These are phyloP conservation scores for Willisornis vidua DNA, from an alignment of 2,113 vertebrate species.

Conservation along the genomic window DNA sequence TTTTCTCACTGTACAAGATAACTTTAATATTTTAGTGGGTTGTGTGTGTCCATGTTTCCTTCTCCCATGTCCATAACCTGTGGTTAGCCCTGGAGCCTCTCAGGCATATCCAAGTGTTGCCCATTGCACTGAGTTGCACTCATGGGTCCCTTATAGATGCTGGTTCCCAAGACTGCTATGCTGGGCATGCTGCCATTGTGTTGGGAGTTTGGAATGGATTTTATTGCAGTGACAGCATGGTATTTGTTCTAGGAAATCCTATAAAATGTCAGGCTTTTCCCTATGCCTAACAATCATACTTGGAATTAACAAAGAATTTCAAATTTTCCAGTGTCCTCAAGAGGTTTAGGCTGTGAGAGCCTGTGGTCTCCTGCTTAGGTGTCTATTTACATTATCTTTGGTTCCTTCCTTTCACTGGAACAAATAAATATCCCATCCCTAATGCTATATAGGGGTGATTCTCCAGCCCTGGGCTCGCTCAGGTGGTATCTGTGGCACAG, in stretches of 20 bases:
- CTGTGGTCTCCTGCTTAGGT: background rate
- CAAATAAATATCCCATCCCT: background rate
- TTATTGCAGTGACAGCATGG: background rate
- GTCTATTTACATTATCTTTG: background rate
- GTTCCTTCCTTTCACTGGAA: background rate
- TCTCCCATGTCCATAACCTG: background rate
- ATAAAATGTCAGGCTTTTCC: background rate
- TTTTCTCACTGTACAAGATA: background rate
- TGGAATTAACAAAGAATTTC: background rate
- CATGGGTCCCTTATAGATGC: background rate
- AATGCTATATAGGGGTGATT: accelerated
- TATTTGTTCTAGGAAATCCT: background rate
- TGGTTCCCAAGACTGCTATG: background rate
- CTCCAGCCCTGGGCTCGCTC: background rate
- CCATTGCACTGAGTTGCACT: background rate
- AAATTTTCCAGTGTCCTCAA: background rate
- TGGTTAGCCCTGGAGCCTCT: background rate
- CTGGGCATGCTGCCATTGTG: background rate
- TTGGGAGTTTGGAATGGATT: background rate
- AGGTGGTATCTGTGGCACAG: background rate
- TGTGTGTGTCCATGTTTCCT: background rate
- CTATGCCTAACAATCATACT: background rate
- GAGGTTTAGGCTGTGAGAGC: background rate
- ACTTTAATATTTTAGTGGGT: background rate
- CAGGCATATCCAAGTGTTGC: background rate